phyloP scores from a whole-genome alignment of 2,888 invertebrate genomes.

The Drosophila maculinotata region DNA sequence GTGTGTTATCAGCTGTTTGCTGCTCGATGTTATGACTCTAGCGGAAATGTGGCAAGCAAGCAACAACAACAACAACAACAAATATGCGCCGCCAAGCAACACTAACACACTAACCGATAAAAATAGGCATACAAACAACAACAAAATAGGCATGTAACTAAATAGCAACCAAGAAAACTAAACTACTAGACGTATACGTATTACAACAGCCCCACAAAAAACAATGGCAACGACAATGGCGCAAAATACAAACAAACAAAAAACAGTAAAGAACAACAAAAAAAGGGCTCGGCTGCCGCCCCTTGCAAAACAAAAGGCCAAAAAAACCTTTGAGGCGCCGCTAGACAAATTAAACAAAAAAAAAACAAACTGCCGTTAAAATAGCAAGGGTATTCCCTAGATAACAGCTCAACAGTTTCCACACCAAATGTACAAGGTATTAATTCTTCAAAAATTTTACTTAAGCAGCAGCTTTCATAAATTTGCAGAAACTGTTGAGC shows the following conservation, averaged over 20 bases:
- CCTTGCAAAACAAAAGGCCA: conserved; percentile 32
- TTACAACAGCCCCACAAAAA: conserved; percentile 38
- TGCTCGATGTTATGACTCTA: conserved; percentile 65
- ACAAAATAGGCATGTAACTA: conserved; percentile 27
- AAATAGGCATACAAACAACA: conserved; percentile 50
- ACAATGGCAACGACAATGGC: conserved; percentile 52
- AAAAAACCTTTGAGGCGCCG: conserved; percentile 51
- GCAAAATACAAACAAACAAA: conserved; percentile 43
- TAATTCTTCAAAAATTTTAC: no score
- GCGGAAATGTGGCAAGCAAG: conserved; percentile 62
- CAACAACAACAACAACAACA: conserved; percentile 15
- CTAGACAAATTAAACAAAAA: conserved; percentile 51
- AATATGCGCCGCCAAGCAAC: conserved; percentile 30
- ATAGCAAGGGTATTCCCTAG: conserved; percentile 28
- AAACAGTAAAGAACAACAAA: no score
- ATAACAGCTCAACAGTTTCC: neutral
- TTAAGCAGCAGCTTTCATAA: no score
- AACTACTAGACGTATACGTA: conserved; percentile 56
- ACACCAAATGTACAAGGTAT: no score
- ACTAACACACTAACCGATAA: conserved; percentile 66
- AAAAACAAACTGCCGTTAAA: conserved; percentile 12
- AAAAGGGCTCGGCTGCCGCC: conserved; percentile 31
- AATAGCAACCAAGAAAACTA: conserved; percentile 28
- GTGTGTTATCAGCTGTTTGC: conserved; percentile 72
- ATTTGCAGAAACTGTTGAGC: no score